Evolutionary conservation across 2,113 vertebrate species (phyloP), one percentile per base, ranked within the genome.

Genomic region (Channa maculata): DNA sequence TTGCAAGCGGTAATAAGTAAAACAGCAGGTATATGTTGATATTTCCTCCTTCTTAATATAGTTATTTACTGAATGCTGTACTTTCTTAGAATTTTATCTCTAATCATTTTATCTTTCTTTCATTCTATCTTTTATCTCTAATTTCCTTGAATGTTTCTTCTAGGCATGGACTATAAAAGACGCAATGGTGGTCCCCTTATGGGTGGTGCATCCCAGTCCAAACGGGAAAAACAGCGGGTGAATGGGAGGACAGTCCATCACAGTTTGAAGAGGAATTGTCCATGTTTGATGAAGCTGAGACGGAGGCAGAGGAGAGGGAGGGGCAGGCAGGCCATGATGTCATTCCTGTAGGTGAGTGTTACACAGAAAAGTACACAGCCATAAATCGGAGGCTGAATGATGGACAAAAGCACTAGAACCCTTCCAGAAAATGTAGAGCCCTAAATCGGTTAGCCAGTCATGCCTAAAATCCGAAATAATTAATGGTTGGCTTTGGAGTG

Each of bases 231-330:
- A 12, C 53, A 0, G 78, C 59, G 0, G 62, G 64, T 1, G 94
- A 96, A 5, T 95, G 95, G 95, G 96, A 96, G 1, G 96, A 97
- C 3, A 91, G 92, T 6, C 94, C 96, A 0, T 96, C 96, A 0
- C 91, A 92, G 55, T 96, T 96, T 58, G 97, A 97, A 72, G 96
- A 96, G 82, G 96, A 96, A 50, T 83, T 97, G 57, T 94, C 94
- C 0, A 90, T 94, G 83, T 90, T 97, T 73, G 96, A 97, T 3
- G 96, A 96, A n/a, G 69, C 91, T 41, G 96, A 96, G 6, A 91
- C 93, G 86, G 93, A 94, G 53, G 64, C 87, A 48, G 95, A 94
- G 71, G 93, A 93, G 4, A 88, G 77, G 73, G 96, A 96, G 72
- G 92, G 94, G 4, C 94, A 96, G 86, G 86, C 89, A 0, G 88